These are phyloP conservation scores for Malurus alboscapulatus DNA, from an alignment of 2,113 vertebrate genomes.

Conservation along the genomic window DNA sequence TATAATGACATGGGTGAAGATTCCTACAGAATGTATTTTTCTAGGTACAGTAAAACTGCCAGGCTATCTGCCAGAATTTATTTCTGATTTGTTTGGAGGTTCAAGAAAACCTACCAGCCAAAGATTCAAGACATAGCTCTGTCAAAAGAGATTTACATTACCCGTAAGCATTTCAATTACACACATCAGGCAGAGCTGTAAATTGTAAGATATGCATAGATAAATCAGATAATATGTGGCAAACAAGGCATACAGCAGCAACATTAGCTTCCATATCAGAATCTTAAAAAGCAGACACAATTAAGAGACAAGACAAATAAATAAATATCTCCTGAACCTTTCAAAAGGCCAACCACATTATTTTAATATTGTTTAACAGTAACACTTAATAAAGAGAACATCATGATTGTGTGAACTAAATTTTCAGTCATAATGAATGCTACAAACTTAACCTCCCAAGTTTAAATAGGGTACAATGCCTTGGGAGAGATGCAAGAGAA, in stretches of 20 bases:
- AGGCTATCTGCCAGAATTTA: constrained; percentile 40
- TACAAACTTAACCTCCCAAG: constrained; percentile 89
- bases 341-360: constrained; percentile 69
- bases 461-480: constrained; percentile 86
- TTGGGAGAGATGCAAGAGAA: constrained; percentile 77
- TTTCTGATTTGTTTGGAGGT: constrained; percentile 39
- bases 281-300: constrained; percentile 59
- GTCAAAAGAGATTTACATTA: constrained; percentile 24
- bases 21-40: background rate
- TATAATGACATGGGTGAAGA: background rate
- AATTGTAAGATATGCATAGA: constrained; percentile 35
- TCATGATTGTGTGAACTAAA: constrained; percentile 77
- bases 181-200: constrained; percentile 5
- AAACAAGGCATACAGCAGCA: background rate
- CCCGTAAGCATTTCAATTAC: constrained; percentile 40
- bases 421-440: constrained; percentile 85
- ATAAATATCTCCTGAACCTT: constrained; percentile 50
- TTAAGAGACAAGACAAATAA: constrained; percentile 65
- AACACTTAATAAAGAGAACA: constrained; percentile 79
- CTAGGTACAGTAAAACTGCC: constrained; percentile 29
- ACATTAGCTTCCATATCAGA: background rate
- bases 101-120: constrained; percentile 5
- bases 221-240: constrained; percentile 25
- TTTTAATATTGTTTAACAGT: constrained; percentile 74
- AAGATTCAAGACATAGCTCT: constrained; percentile 17